phyloP scores from a whole-genome alignment of 1,140 invertebrate genomes.

The Lucilia sericata region DNA sequence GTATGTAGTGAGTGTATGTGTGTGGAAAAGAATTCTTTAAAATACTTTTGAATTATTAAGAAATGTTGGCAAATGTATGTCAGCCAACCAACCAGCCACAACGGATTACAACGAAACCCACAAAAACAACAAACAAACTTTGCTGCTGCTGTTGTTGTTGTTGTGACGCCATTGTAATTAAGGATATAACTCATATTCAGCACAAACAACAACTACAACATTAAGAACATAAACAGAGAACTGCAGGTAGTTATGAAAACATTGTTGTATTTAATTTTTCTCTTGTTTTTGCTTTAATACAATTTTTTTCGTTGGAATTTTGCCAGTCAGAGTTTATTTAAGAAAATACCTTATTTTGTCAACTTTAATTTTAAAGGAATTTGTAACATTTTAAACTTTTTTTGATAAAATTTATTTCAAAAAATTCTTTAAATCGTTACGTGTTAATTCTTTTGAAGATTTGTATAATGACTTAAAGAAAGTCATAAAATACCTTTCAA shows the following conservation, averaged over 20 bases:
- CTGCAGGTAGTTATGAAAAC: slow-evolving; percentile 3
- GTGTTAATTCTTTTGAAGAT: too few relatives aligned
- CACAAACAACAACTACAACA: neutral
- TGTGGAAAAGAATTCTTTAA: too few relatives aligned
- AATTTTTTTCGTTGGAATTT: neutral
- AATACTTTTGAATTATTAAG: too few relatives aligned
- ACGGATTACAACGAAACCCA: neutral
- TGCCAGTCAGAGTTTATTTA: neutral
- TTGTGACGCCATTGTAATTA: slow-evolving; percentile 3
- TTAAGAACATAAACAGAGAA: neutral
- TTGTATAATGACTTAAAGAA: too few relatives aligned
- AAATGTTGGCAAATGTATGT: too few relatives aligned
- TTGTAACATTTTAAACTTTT: too few relatives aligned
- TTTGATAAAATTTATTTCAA: too few relatives aligned
- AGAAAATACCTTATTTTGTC: too few relatives aligned
- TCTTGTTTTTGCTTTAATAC: neutral
- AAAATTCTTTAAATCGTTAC: too few relatives aligned
- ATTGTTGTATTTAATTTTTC: neutral
- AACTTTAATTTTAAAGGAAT: too few relatives aligned
- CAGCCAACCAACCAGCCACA: neutral
- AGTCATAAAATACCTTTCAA: too few relatives aligned
- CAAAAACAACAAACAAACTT: neutral
- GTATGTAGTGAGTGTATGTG: too few relatives aligned
- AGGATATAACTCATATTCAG: slow-evolving; percentile 53
- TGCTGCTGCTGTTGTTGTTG: neutral